Evolutionary conservation across 2,113 vertebrate genomes (phyloP).

Genomic region (Lepidothrix coronata): DNA sequence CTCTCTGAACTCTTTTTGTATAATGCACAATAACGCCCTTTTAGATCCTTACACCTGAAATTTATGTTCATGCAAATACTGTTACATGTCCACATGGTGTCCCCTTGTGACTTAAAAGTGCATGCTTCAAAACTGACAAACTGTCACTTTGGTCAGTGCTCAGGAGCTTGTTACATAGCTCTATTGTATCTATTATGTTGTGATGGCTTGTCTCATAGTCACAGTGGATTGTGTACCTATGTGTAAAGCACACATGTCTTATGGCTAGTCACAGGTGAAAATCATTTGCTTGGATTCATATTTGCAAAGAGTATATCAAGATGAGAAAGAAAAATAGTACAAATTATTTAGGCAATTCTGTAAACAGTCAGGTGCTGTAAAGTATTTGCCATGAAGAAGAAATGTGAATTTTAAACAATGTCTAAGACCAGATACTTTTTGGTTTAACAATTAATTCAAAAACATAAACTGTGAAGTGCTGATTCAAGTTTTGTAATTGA

Average conservation of each 20-base stretch:
- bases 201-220: not conserved
- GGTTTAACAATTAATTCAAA: not conserved
- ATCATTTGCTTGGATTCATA: not conserved
- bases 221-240: not conserved
- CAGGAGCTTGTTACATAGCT: not conserved
- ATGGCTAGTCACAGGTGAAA: not conserved
- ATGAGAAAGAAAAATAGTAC: not conserved
- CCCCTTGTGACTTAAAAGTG: not conserved
- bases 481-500: not conserved
- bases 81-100: not conserved
- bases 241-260: rapidly evolving
- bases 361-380: not conserved
- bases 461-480: not conserved
- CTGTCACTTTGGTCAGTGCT: not conserved
- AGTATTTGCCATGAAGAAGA: not conserved
- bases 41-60: not conserved
- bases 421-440: not conserved
- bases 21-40: not conserved
- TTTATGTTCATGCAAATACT: not conserved
- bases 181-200: rapidly evolving
- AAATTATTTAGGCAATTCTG: not conserved
- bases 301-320: not conserved
- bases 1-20: not conserved
- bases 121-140: not conserved
- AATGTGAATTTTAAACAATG: not conserved